phyloP scores from a whole-genome alignment of 2,113 vertebrate species.

The Thryonomys swinderianus region DNA sequence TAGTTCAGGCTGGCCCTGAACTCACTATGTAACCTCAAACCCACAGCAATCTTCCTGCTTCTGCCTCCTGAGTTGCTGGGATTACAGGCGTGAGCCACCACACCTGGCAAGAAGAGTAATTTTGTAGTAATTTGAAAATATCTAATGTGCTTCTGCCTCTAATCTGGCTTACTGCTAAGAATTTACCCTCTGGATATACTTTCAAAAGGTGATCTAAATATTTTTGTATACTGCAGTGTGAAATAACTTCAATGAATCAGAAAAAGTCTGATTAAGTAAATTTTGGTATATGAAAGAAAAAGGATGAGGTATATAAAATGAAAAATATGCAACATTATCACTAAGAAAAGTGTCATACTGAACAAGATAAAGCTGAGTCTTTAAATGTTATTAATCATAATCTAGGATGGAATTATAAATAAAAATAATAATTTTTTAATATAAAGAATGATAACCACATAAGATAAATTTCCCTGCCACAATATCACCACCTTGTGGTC shows the following conservation, averaged over 20 bases:
- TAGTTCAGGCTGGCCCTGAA: too few relatives aligned
- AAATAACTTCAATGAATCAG: neutral
- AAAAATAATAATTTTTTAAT: neutral
- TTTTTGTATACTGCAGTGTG: neutral
- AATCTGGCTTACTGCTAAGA: slow-evolving; percentile 5
- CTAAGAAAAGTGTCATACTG: slow-evolving; percentile 18
- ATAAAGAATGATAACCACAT: neutral
- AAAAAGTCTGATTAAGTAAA: slow-evolving; percentile 30
- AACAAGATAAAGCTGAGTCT: neutral
- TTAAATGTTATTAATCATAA: slow-evolving; percentile 27
- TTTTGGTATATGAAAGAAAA: neutral
- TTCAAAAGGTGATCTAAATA: slow-evolving; percentile 10
- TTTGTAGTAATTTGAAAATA: neutral
- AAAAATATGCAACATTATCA: neutral
- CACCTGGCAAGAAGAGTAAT: neutral
- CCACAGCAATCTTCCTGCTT: too few relatives aligned
- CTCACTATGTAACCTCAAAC: too few relatives aligned
- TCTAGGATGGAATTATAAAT: slow-evolving; percentile 23
- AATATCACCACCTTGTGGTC: slow-evolving; percentile 63
- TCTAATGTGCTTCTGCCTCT: neutral
- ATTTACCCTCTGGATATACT: neutral
- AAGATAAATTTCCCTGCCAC: neutral
- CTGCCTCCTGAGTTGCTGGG: too few relatives aligned
- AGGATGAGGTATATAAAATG: neutral
- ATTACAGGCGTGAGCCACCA: too few relatives aligned